Evolutionary conservation across 2,888 invertebrate species (phyloP).

Genomic region (Crocallis elinguaria): DNA sequence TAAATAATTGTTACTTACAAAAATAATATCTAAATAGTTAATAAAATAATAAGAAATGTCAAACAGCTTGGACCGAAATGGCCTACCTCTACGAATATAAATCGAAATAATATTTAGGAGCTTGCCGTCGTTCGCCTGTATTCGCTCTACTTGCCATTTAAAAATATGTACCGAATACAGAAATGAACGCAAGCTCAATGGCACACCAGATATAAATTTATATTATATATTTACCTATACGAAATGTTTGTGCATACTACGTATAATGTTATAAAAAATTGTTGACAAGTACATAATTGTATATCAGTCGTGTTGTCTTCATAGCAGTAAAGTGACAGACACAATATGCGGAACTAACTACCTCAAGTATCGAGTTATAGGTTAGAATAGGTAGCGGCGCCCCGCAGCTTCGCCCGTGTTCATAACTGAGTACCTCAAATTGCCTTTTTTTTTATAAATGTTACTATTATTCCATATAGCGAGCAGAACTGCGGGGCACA

Average conservation of each 20-base stretch:
- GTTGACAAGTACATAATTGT: slow-evolving; percentile 66
- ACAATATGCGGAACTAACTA: slow-evolving; percentile 78
- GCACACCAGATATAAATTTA: slow-evolving; percentile 27
- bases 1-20: slow-evolving; percentile 22
- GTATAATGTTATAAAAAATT: slow-evolving; percentile 62
- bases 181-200: slow-evolving; percentile 23
- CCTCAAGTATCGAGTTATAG: slow-evolving; percentile 80
- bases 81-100: slow-evolving; percentile 58
- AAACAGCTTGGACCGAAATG: slow-evolving; percentile 54
- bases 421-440: slow-evolving; percentile 57
- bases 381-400: slow-evolving; percentile 60
- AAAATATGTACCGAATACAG: slow-evolving; percentile 22
- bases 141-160: slow-evolving; percentile 37
- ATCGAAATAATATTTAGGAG: slow-evolving; percentile 31
- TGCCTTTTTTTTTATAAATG: slow-evolving; percentile 65
- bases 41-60: slow-evolving; percentile 40
- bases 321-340: slow-evolving; percentile 72
- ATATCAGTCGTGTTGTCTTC: slow-evolving; percentile 69
- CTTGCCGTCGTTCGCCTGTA: slow-evolving; percentile 28
- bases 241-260: slow-evolving; percentile 52
- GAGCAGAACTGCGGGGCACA: slow-evolving; percentile 25
- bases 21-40: slow-evolving; percentile 27
- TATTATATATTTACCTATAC: slow-evolving; percentile 33
- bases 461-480: slow-evolving; percentile 32
- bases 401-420: slow-evolving; percentile 37